Base-by-base conservation (phyloP, 2,113 vertebrate genomes). In the Setophaga coronata region DNA sequence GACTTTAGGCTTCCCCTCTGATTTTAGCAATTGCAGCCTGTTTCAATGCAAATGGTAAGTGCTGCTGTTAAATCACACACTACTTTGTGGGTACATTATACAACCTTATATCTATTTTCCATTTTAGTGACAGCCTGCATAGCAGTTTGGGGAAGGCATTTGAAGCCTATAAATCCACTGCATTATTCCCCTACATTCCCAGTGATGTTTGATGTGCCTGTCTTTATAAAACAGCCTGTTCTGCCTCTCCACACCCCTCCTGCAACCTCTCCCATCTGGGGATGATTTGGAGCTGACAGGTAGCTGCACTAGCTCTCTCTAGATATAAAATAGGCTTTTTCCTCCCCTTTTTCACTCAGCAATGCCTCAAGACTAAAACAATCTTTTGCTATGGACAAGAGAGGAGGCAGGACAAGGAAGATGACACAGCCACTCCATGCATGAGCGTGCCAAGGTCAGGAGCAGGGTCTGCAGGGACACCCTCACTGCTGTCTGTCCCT, bases 31-130 rank as follows among this genome's bases (percentile, higher is more conserved):
- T 47, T 65, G 73, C 87, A 82, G 91, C 84, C 53, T 36, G 51
- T 64, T 93, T n/a, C 66, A 70, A 88, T 85, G 91, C 69, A 93
- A 95, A 93, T 26, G 47, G n/a, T 45, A 87, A 93, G 69, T 58
- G 9, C 38, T 18, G 84, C 73, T 82, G 87, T 62, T 91, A 94
- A 90, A 94, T 89, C 73, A 93, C 92, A 90, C 43, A 10, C 40
- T 45, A 20, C 60, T 89, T 92, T 74, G 71, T 47, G 73, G 64
- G 65, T 31, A 71, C 47, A 78, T 89, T 94, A 94, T 42, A 62
- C 88, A 87, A 61, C 53, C 84, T 92, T 48, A 18, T 31, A 84
- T 33, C 82, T 74, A 31, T 78, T 96, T 90, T 84, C 82, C 87
- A 64, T 76, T 92, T 87, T 50, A 82, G 56, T 82, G 90, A 74